A percentile compares a stretch with the other conserved stretches of the same genome.
These are phyloP conservation scores for Chironomus tentans DNA, from an alignment of 2,888 invertebrate species.

Conservation along the genomic window DNA sequence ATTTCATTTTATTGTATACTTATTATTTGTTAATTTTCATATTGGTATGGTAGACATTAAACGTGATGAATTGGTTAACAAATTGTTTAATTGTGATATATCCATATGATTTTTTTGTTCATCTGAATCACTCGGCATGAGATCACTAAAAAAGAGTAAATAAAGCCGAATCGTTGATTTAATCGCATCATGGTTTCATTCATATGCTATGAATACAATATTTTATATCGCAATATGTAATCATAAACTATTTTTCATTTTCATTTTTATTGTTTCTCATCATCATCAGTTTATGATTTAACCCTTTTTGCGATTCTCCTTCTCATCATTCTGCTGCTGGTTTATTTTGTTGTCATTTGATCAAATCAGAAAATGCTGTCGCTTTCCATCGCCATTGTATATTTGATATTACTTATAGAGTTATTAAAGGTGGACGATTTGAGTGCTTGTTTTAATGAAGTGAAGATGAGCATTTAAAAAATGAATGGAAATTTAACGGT, in stretches of 20 bases:
- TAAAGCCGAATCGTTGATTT: neutral
- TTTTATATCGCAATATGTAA: neutral
- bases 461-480: no score
- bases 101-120: neutral
- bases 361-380: no score
- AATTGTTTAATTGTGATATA: constrained; percentile 16
- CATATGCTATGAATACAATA: neutral
- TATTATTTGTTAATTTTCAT: constrained; percentile 3
- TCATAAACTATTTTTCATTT: neutral
- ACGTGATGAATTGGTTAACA: constrained; percentile 7
- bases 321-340: no score
- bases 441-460: no score
- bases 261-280: neutral
- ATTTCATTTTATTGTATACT: neutral
- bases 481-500: no score
- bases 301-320: neutral
- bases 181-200: neutral
- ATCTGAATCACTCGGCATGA: constrained; percentile 6
- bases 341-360: no score
- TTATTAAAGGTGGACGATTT: no score
- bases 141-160: constrained; percentile 3
- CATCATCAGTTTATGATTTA: neutral
- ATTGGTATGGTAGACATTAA: neutral
- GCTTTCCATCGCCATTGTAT: no score
- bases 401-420: no score